Evolutionary conservation across 64 coral and sea anemone genomes (phyloP), one percentile per base, ranked within the genome.

Genomic region (Cladopsammia gracilis): DNA sequence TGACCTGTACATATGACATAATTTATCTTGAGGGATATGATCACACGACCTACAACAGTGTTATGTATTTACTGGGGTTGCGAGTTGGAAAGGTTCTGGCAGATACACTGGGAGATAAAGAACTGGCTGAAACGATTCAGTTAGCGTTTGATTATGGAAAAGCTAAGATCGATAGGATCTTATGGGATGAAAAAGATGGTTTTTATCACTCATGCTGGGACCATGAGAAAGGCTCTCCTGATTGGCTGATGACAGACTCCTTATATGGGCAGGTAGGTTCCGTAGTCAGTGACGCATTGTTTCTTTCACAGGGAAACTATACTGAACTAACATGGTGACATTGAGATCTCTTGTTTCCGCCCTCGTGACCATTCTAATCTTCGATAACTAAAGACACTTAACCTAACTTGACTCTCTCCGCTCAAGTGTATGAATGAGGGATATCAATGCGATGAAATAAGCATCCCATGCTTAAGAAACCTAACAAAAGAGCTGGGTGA

Each of bases 151-250:
- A 75, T 9, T 70, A 81, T 56, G 86, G 86, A 25, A 57, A 66
- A 13, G 80, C 44, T 11, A 91, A 82, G 86, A 91, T 94, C 23
- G 81, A 94, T 25, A 47, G 59, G 70, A 78, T 86, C 48, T 80
- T 98, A 50, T 98, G 96, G 96, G 82, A 98, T 83, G 92, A 98
- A 43, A 25, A 91, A 15, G 60, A 89, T 46, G 82, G 88, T 58
- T 97, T 89, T 87, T 97, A 91, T 91, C 96, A 84, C 22, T 81
- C 96, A 42, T 97, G 96, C 92, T 97, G 96, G 96, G 96, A 97
- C 48, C 70, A 64, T 26, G 25, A 82, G 68, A 90, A 97, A 71
- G 92, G 92, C 22, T 94, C 88, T 4, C 91, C 92, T 47, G 64
- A 82, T 48, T 94, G 92, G 89, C 57, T 98, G n/a, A 98, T 98